These are phyloP conservation scores for Natator depressus DNA, from an alignment of 2,113 vertebrate genomes.

Conservation along the genomic window DNA sequence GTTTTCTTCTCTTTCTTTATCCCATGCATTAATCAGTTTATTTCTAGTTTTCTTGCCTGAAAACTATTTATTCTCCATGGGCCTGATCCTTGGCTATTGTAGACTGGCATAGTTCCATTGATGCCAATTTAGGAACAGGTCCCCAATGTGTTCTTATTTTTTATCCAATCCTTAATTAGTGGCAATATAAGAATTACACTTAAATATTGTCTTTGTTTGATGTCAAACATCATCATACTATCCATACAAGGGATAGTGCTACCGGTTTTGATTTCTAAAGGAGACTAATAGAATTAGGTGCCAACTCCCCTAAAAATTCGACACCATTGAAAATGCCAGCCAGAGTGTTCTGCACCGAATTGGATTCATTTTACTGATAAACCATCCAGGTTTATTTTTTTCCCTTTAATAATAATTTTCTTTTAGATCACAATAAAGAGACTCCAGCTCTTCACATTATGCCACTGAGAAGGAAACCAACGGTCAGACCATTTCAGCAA, in stretches of 20 bases:
- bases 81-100: not conserved
- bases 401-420: not conserved
- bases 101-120: not conserved
- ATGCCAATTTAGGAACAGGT: not conserved
- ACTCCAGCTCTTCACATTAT: not conserved
- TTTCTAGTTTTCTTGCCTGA: not conserved
- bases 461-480: not conserved
- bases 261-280: not conserved
- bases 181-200: not conserved
- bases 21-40: not conserved
- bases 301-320: fast-evolving
- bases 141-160: not conserved
- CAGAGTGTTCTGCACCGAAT: not conserved
- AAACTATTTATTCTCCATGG: not conserved
- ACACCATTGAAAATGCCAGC: not conserved
- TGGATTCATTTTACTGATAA: not conserved
- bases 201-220: not conserved
- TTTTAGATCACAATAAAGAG: not conserved
- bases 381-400: not conserved
- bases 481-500: not conserved
- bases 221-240: not conserved
- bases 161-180: not conserved
- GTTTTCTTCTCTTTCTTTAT: not conserved
- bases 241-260: too few relatives aligned
- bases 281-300: not conserved